Percentiles rank a stretch among this genome's conserved stretches.
These are phyloP conservation scores for Drosophila mauritiana DNA, from an alignment of 1,140 invertebrate species.

Conservation along the genomic window DNA sequence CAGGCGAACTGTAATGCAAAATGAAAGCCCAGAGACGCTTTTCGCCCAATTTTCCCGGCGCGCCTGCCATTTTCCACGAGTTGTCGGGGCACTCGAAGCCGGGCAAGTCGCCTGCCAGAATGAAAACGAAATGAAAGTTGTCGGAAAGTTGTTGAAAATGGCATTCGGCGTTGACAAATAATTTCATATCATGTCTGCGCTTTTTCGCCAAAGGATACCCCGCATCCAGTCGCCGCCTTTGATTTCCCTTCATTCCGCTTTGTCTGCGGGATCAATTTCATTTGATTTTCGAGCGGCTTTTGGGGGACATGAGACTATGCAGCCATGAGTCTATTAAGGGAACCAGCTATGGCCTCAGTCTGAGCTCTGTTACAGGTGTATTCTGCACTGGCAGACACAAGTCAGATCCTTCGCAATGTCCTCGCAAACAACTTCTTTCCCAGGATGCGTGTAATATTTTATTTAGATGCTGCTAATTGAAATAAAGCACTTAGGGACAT, in stretches of 20 bases:
- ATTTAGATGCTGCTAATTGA: too few species aligned
- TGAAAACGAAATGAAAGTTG: slow-evolving; percentile 76
- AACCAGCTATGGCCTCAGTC: slow-evolving; percentile 17
- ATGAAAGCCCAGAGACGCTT: slow-evolving; percentile 38
- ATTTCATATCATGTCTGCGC: slow-evolving; percentile 80
- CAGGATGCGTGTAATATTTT: too few species aligned
- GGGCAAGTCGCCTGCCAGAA: slow-evolving; percentile 43
- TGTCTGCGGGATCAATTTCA: slow-evolving; percentile 65
- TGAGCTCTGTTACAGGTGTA: background rate
- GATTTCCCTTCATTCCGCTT: slow-evolving; percentile 42
- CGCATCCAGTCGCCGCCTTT: slow-evolving; percentile 22
- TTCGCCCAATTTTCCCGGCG: background rate
- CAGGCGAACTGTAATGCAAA: slow-evolving; percentile 54
- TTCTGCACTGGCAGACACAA: background rate
- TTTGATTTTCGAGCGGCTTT: slow-evolving; percentile 60
- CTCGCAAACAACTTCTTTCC: too few species aligned
- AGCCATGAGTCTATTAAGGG: slow-evolving; percentile 44
- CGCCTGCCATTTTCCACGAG: slow-evolving; percentile 5
- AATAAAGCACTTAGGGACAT: too few species aligned
- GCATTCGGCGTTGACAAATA: slow-evolving; percentile 81
- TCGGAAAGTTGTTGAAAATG: slow-evolving; percentile 80
- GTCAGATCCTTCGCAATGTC: too few species aligned
- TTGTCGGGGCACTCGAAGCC: slow-evolving; percentile 33
- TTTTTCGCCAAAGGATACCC: slow-evolving; percentile 35
- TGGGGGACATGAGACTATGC: slow-evolving; percentile 42